Base-by-base conservation (phyloP, 2,888 invertebrate species). In the Drosophila anomalipes region DNA sequence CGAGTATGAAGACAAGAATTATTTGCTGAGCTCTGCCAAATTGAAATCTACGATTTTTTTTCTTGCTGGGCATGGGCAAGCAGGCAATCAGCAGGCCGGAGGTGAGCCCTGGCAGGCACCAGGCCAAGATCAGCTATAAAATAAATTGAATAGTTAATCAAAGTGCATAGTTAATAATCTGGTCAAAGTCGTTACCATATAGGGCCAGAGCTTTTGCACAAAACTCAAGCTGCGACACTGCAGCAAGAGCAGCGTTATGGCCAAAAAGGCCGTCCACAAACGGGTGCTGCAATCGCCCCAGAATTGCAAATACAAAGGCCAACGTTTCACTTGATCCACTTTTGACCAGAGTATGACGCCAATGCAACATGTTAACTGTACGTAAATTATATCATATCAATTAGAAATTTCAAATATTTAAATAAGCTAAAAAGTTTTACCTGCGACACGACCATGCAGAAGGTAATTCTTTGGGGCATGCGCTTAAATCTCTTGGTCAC, bases 151-250 rank as follows among this genome's bases (percentile, higher is more conserved):
- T 12, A 68, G 14, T 74, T 53, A 62, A 16, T 10, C 33, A 41
- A 14, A 0, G 0, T 3, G 0, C 3, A 12, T 1, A 39, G n/a
- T 0, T 56, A 7, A 7, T 19, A 1, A 1, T 6, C 9, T 14
- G 3, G 3, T 9, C 5, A 22, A 51, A 2, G 0, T 3, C 49
- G 64, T 79, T 74, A 95, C 94, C 92, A 96, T 95, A 86, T 95
- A 94, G 0, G 97, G 97, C 94, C 96, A 96, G 2, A 97, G 91
- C 57, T 96, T 96, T 35, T 97, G 94, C 65, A 98, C 96, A 92
- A 96, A 97, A 87, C 97, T 97, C 4, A 97, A 94, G 75, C 98
- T 97, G 67, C 97, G 95, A 73, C 96, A 97, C 93, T 97, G 95
- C 65, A 98, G 94, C 92, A 98, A 96, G 37, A 98, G 95, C 41